These are phyloP conservation scores for Oscheius sp. DNA, from an alignment of 2,888 invertebrate genomes.

Conservation along the genomic window DNA sequence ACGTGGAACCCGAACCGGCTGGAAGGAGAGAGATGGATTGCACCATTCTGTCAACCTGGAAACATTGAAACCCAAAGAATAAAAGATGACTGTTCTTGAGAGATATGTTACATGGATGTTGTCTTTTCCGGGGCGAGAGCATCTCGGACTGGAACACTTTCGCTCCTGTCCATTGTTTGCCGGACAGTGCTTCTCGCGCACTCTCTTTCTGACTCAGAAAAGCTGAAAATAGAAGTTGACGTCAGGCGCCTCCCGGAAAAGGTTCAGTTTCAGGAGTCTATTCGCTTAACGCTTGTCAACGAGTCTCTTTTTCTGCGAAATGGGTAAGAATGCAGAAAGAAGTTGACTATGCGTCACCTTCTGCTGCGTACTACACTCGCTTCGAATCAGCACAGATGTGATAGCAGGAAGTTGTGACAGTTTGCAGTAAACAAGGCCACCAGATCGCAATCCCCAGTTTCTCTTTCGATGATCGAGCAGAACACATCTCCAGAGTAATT, in stretches of 20 bases:
- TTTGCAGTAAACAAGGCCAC: constrained; percentile 2
- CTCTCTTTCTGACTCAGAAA: constrained; percentile 20
- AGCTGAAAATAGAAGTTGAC: constrained; percentile 16
- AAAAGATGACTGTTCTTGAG: too few species aligned
- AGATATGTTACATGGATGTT: too few species aligned
- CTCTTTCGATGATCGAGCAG: neutral
- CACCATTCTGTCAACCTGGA: too few species aligned
- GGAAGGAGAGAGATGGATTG: too few species aligned
- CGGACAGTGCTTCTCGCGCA: constrained; percentile 11
- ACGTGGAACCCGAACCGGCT: too few species aligned
- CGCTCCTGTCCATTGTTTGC: constrained; percentile 11
- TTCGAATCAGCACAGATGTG: constrained; percentile 5
- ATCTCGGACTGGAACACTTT: constrained; percentile 20
- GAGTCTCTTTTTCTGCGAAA: too few species aligned
- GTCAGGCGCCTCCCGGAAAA: constrained; percentile 2
- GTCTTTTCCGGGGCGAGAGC: too few species aligned
- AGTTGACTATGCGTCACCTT: too few species aligned
- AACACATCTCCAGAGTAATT: neutral
- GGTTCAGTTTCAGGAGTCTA: neutral
- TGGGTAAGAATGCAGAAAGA: too few species aligned
- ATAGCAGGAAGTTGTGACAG: constrained; percentile 19
- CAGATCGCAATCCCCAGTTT: neutral
- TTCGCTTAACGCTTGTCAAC: neutral
- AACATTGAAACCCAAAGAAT: too few species aligned
- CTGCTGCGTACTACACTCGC: neutral